These are phyloP conservation scores for Notoglanidium macrostoma DNA, from an alignment of 2,797 vertebrate species.

Conservation along the genomic window DNA sequence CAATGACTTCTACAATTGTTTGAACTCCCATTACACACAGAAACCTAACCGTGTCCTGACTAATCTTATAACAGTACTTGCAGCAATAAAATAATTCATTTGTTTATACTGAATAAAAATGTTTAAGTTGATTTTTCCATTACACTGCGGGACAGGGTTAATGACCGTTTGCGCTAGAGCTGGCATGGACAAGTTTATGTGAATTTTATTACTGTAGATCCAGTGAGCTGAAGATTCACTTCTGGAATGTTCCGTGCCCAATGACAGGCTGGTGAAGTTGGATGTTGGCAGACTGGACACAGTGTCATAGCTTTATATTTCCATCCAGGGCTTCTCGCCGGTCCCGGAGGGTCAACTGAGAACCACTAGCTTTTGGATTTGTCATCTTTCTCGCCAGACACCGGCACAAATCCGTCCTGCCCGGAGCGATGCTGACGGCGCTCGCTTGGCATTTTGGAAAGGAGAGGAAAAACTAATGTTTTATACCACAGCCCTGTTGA, in stretches of 20 bases:
- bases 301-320: neutral
- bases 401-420: neutral
- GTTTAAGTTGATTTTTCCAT: too few relatives aligned
- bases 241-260: neutral
- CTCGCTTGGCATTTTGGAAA: neutral
- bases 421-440: neutral
- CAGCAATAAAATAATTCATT: too few relatives aligned
- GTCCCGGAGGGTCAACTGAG: conserved; percentile 2
- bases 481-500: neutral
- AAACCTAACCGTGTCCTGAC: too few relatives aligned
- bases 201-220: neutral
- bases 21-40: too few relatives aligned
- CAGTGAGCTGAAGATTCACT: neutral
- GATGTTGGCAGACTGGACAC: neutral
- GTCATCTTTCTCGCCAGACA: neutral
- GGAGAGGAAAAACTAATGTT: neutral
- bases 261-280: neutral
- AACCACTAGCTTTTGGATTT: neutral
- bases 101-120: too few relatives aligned
- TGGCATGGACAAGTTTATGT: too few relatives aligned
- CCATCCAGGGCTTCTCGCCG: neutral
- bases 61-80: too few relatives aligned
- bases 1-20: too few relatives aligned
- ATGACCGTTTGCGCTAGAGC: too few relatives aligned
- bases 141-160: too few relatives aligned